phyloP scores from a whole-genome alignment of 1,140 invertebrate genomes.

The Camponotus pennsylvanicus region DNA sequence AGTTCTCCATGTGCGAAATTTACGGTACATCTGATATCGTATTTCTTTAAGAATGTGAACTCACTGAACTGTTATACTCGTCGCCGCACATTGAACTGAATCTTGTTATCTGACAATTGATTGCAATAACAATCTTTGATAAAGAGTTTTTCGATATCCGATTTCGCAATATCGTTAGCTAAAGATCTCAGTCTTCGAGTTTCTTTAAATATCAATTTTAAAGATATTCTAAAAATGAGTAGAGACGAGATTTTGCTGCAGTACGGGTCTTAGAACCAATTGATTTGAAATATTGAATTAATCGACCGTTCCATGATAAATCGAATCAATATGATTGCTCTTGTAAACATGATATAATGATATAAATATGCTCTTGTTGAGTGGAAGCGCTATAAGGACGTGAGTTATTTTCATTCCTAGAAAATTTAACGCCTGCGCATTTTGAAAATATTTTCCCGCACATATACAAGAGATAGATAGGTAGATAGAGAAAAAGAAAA shows the following conservation, averaged over 20 bases:
- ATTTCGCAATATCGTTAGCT: neutral
- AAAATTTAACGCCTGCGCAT: conserved; percentile 22
- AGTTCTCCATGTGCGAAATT: neutral
- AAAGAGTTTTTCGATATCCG: neutral
- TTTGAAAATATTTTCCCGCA: conserved; percentile 2
- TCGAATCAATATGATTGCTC: neutral
- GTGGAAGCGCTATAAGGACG: neutral
- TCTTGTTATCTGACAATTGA: neutral
- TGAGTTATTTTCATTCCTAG: neutral
- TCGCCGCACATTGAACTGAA: neutral
- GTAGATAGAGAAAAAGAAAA: too few relatives aligned
- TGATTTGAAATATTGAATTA: too few relatives aligned
- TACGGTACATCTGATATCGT: neutral
- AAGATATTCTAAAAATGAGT: conserved; percentile 3
- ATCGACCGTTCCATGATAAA: neutral
- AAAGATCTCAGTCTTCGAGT: neutral
- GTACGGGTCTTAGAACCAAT: neutral
- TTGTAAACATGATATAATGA: neutral
- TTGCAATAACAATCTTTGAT: conserved; percentile 18
- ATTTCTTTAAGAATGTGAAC: conserved; percentile 31
- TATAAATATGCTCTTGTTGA: too few relatives aligned
- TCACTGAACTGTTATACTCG: neutral
- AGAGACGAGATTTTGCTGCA: neutral
- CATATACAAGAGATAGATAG: neutral
- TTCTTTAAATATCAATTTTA: neutral